These are phyloP conservation scores for Saturnia pavonia DNA, from an alignment of 2,888 invertebrate genomes.

Conservation along the genomic window DNA sequence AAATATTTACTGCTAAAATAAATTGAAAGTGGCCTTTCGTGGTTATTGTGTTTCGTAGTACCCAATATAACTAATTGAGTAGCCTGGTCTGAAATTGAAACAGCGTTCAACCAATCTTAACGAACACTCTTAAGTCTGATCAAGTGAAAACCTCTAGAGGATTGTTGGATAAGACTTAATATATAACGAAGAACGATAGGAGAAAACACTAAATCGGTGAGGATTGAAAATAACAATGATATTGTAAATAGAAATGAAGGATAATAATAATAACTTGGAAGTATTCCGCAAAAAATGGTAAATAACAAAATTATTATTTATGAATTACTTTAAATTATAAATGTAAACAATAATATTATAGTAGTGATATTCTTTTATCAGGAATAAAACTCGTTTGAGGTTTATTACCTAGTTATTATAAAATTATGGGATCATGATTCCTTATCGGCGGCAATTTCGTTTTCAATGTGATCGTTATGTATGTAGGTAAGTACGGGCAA, in stretches of 20 bases:
- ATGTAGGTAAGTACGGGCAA: slow-evolving; percentile 34
- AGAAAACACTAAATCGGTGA: not conserved
- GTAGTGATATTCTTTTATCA: not conserved
- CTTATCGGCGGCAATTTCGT: slow-evolving; percentile 36
- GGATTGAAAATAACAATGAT: too few species aligned
- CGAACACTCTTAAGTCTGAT: not conserved
- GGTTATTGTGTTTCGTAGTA: not conserved
- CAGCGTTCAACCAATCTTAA: not conserved
- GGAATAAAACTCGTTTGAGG: slow-evolving; percentile 4
- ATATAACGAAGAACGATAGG: not conserved
- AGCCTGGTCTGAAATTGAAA: not conserved
- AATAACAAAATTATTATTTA: not conserved
- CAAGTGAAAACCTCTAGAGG: not conserved
- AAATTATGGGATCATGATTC: slow-evolving; percentile 38
- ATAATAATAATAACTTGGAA: not conserved
- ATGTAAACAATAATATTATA: not conserved
- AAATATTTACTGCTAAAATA: not conserved
- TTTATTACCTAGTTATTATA: slow-evolving; percentile 33
- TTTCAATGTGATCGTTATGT: slow-evolving; percentile 39
- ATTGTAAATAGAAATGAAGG: too few species aligned
- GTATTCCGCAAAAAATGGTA: not conserved
- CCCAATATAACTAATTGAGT: not conserved
- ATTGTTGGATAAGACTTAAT: not conserved
- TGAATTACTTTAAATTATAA: not conserved
- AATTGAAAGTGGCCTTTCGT: not conserved